Evolutionary conservation across 2,797 vertebrate genomes (phyloP).

Genomic region (Hippocampus kuda): DNA sequence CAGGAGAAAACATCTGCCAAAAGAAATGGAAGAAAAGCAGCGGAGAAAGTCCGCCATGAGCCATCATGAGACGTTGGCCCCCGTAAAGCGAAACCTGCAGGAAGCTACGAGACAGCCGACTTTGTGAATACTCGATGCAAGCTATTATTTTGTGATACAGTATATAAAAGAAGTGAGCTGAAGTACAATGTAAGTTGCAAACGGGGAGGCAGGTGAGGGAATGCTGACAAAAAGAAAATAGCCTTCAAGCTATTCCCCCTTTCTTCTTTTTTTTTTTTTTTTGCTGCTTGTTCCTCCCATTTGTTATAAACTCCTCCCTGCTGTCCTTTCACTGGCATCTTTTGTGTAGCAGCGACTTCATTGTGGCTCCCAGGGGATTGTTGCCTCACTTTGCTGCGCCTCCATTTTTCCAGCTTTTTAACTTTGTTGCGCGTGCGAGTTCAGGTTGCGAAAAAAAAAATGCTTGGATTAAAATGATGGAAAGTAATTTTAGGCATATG

Average conservation of each 20-base stretch:
- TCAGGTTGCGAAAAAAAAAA: not conserved
- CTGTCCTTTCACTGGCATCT: conserved; percentile 19
- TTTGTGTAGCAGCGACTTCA: conserved; percentile 43
- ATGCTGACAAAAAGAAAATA: not conserved
- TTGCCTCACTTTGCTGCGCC: conserved; percentile 19
- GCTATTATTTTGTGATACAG: conserved; percentile 27
- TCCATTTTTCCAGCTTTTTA: conserved; percentile 38
- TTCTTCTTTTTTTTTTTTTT: not conserved
- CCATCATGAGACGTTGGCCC: not conserved
- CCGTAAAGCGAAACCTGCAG: not conserved
- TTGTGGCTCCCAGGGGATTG: conserved; percentile 53
- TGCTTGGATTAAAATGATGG: not conserved
- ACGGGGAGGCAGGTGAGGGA: not conserved
- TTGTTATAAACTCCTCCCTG: conserved; percentile 9
- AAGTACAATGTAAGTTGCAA: not conserved
- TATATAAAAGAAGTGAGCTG: not conserved
- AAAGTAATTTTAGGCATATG: not conserved
- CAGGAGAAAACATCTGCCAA: not conserved
- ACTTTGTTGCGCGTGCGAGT: conserved; percentile 10
- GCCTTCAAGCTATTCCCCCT: not conserved
- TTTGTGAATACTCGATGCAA: conserved; percentile 34
- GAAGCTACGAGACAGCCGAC: conserved; percentile 7
- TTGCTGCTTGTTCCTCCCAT: conserved; percentile 1
- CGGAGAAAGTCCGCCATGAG: conserved; percentile 9
- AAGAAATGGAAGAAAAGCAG: conserved; percentile 1